Base-by-base conservation (phyloP, 2,113 vertebrate species). In the Elgaria multicarinata region DNA sequence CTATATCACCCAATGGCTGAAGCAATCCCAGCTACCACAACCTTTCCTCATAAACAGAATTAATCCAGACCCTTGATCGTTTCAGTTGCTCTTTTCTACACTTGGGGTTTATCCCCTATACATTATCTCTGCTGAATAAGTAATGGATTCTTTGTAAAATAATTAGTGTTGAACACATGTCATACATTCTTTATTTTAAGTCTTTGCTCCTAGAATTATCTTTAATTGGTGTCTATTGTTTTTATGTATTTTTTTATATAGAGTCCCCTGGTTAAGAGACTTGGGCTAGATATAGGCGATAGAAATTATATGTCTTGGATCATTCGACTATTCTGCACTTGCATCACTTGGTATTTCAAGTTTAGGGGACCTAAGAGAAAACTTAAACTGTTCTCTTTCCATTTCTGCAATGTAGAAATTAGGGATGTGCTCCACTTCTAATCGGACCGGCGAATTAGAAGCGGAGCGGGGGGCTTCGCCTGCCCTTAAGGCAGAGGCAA, bases 371-470 rank as follows among this genome's bases (percentile, higher is more conserved):
- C 24, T 67, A 67, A 67, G 66, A 67, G 66, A 67, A 67, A 67
- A 71, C 28, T 31, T n/a, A 71, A n/a, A n/a, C 4, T 42, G 72
- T 20, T 24, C 7, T 10, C 42, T 24, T 75, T 75, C 20, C 9
- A 39, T 39, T 42, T 24, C 9, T 75, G 39, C 39, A 75, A 75
- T 75, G 33, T 75, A 55, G 90, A 92, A 94, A 92, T 62, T 8
- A 83, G 90, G n/a, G n/a, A n/a, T n/a, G n/a, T n/a, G n/a, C n/a
- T n/a, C n/a, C n/a, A n/a, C n/a, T n/a, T n/a, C n/a, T n/a, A n/a
- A n/a, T n/a, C n/a, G n/a, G n/a, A n/a, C n/a, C n/a, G n/a, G n/a
- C n/a, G n/a, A n/a, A n/a, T n/a, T n/a, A n/a, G n/a, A n/a, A n/a
- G n/a, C n/a, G n/a, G n/a, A n/a, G n/a, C n/a, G n/a, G n/a, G n/a